Percentiles rank a stretch among this genome's conserved stretches.
These are phyloP conservation scores for Synchiropus splendidus DNA, from an alignment of 2,113 vertebrate genomes.

Conservation along the genomic window DNA sequence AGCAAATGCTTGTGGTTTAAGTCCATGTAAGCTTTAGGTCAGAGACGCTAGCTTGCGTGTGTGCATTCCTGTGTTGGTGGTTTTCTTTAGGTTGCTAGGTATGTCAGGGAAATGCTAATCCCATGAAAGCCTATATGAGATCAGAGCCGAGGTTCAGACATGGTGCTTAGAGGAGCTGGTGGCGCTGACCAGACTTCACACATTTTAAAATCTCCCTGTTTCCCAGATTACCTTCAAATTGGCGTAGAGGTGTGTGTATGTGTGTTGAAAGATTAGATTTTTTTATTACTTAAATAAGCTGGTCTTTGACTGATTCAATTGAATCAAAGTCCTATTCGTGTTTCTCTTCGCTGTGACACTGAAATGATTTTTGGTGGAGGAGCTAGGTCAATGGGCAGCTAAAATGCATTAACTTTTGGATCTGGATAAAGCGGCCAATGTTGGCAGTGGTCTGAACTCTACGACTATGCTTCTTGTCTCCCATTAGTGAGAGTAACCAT, in stretches of 20 bases:
- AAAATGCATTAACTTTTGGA: too few relatives aligned
- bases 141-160: slow-evolving; percentile 39
- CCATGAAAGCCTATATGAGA: slow-evolving; percentile 41
- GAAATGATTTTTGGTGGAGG: too few relatives aligned
- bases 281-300: too few relatives aligned
- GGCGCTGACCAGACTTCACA: slow-evolving; percentile 46
- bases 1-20: too few relatives aligned
- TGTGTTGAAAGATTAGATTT: too few relatives aligned
- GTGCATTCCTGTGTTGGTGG: slow-evolving; percentile 1
- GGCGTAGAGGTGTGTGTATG: slow-evolving; percentile 1
- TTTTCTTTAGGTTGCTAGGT: slow-evolving; percentile 4
- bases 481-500: slow-evolving; percentile 2
- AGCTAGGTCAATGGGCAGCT: too few relatives aligned
- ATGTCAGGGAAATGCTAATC: slow-evolving; percentile 35
- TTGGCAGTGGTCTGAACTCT: too few relatives aligned
- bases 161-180: slow-evolving; percentile 41
- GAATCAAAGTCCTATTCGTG: too few relatives aligned
- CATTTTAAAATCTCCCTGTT: slow-evolving; percentile 39
- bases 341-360: too few relatives aligned
- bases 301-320: too few relatives aligned
- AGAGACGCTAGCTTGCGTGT: slow-evolving; percentile 1
- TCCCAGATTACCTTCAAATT: slow-evolving; percentile 29
- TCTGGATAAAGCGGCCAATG: too few relatives aligned
- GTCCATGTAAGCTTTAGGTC: neutral
- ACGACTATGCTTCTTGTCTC: neutral